Conservation (phyloP, 2,888 invertebrate species). For the Nowickia ferox region DNA sequence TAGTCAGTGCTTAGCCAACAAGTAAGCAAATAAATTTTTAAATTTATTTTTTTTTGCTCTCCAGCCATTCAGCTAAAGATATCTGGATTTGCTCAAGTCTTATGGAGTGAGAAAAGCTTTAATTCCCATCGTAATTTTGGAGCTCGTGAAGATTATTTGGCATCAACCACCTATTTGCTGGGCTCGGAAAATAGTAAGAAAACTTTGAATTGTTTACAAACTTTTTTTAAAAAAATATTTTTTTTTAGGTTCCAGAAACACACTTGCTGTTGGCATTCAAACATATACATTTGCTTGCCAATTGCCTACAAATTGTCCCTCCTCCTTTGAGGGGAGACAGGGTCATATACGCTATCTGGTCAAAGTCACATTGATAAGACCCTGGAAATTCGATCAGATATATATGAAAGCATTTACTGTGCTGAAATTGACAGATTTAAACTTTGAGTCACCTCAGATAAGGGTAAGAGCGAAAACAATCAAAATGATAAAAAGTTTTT, state of each 20-base stretch:
- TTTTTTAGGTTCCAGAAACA: conserved; percentile 69
- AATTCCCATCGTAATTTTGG: conserved; percentile 62
- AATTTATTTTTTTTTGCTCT: too few relatives aligned
- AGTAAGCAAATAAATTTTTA: too few relatives aligned
- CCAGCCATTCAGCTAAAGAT: conserved; percentile 76
- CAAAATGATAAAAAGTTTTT: too few relatives aligned
- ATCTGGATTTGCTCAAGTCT: conserved; percentile 77
- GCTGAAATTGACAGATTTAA: conserved; percentile 90
- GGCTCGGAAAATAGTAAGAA: conserved; percentile 84
- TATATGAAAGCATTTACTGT: conserved; percentile 91
- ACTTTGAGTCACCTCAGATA: conserved; percentile 84
- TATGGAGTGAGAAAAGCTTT: conserved; percentile 76
- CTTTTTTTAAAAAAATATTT: not conserved
- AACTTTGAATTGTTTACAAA: not conserved
- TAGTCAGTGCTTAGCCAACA: too few relatives aligned
- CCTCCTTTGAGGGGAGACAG: conserved; percentile 89
- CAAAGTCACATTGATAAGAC: conserved; percentile 90
- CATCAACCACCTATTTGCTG: conserved; percentile 82
- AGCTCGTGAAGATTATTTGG: conserved; percentile 83
- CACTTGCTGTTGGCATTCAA: conserved; percentile 82
- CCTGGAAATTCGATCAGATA: conserved; percentile 92
- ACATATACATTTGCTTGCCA: conserved; percentile 84
- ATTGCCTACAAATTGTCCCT: conserved; percentile 86
- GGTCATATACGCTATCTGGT: conserved; percentile 91
- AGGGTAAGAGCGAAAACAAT: conserved; percentile 70